Evolutionary conservation across 1,140 invertebrate genomes (phyloP), one percentile per base, ranked within the genome.

Genomic region (Drosophila micromelanica): DNA sequence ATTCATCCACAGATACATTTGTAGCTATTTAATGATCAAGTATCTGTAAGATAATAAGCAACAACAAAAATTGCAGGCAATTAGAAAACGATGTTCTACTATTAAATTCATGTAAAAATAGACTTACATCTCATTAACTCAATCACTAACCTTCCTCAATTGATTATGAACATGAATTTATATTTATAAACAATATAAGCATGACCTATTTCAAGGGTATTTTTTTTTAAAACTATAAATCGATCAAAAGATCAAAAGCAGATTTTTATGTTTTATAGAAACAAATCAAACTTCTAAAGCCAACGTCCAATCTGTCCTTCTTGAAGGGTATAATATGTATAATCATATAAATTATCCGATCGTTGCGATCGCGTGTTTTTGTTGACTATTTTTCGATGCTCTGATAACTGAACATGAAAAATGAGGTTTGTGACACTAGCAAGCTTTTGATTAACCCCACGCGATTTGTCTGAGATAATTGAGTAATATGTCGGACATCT

Each of bases 391-490:
- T 9, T 52, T 45, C 15, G 15, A 15, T 7, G 27, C 23, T 20
- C 65, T 69, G 65, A 69, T 69, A 62, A 54, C n/a, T 54, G 30
- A 54, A 51, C 37, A 27, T n/a, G n/a, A n/a, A n/a, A 6, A 49
- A 49, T 11, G 20, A n/a, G n/a, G n/a, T n/a, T 30, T 37, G 23
- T 17, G 30, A 52, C 52, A 38, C 46, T 9, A 51, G 15, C 55
- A 20, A 37, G 32, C n/a, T 40, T 38, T 17, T 40, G 20, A 13
- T 20, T 43, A 52, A 62, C 37, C 37, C 40, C 30, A 15, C 32
- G 32, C 9, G 23, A 30, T 32, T 67, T 49, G 55, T 23, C 20
- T 35, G 9, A 45, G 5, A 20, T 35, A 51, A 8, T 8, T 35
- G 7, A 37, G 5, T 17, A 17, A 52, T 20, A 11, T 15, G 11